phyloP scores from a whole-genome alignment of 2,888 invertebrate species.

The Erannis defoliaria region DNA sequence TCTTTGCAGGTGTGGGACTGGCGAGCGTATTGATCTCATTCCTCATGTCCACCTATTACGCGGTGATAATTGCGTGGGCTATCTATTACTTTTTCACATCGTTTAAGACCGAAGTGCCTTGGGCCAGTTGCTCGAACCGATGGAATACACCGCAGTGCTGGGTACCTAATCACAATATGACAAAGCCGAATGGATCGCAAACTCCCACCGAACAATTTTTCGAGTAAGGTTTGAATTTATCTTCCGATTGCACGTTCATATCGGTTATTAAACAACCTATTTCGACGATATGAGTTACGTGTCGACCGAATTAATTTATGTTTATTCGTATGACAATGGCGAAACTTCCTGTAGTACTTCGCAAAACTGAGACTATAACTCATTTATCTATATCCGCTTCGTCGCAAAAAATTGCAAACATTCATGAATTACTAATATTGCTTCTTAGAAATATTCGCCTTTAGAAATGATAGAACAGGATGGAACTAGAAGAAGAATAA shows the following conservation, averaged over 20 bases:
- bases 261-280: not conserved
- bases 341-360: slow-evolving; percentile 27
- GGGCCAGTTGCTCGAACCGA: slow-evolving; percentile 94
- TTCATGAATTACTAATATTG: slow-evolving; percentile 24
- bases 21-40: slow-evolving; percentile 98
- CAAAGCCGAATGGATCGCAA: slow-evolving; percentile 90
- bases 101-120: slow-evolving; percentile 94
- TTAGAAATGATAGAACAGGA: not conserved
- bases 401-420: slow-evolving; percentile 25
- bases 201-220: slow-evolving; percentile 97
- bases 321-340: slow-evolving; percentile 30
- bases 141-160: slow-evolving; percentile 96
- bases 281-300: slow-evolving; percentile 4
- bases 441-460: slow-evolving; percentile 20
- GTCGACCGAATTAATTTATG: slow-evolving; percentile 10
- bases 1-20: slow-evolving; percentile 94
- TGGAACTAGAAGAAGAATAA: slow-evolving; percentile 2
- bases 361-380: slow-evolving; percentile 30
- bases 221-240: slow-evolving; percentile 88
- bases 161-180: slow-evolving; percentile 90
- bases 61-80: slow-evolving; percentile 97
- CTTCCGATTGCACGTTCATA: not conserved
- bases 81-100: slow-evolving; percentile 97
- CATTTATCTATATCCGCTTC: slow-evolving; percentile 35
- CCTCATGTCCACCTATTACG: slow-evolving; percentile 97